phyloP scores from a whole-genome alignment of 2,888 invertebrate species.

The Leucophenga montana region DNA sequence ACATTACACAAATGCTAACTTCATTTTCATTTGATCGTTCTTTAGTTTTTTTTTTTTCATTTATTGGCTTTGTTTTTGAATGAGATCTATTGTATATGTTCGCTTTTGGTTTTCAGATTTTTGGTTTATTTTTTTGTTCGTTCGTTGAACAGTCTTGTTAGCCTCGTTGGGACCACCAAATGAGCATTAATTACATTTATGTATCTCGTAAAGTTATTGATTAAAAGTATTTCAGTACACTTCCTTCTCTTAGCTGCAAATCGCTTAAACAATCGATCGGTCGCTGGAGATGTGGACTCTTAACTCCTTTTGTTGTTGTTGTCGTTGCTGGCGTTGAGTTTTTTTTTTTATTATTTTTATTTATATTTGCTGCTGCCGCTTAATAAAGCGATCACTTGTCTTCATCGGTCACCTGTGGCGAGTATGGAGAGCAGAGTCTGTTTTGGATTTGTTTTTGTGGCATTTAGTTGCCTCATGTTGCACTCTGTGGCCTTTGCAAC shows the following conservation, averaged over 20 bases:
- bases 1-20: conserved; percentile 60
- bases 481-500: conserved; percentile 25
- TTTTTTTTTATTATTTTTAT: too few relatives aligned
- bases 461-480: conserved; percentile 12
- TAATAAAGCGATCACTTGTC: conserved; percentile 29
- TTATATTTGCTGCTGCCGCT: conserved; percentile 6
- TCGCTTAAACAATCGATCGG: conserved; percentile 3
- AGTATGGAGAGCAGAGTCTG: neutral
- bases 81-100: too few relatives aligned
- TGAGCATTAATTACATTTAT: conserved; percentile 55
- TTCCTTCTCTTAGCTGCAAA: conserved; percentile 22
- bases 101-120: conserved; percentile 5
- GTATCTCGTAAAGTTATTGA: conserved; percentile 48
- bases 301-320: neutral
- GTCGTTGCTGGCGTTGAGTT: neutral
- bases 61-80: conserved; percentile 21
- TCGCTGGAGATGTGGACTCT: neutral
- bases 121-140: conserved; percentile 6
- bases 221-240: conserved; percentile 43
- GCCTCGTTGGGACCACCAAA: conserved; percentile 51
- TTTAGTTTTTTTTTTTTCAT: neutral
- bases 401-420: conserved; percentile 27
- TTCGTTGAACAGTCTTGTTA: conserved; percentile 12
- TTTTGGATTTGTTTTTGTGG: neutral
- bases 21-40: conserved; percentile 47